Evolutionary conservation across 2,888 invertebrate species (phyloP), one percentile per base, ranked within the genome.

Genomic region (Patella pellucida): DNA sequence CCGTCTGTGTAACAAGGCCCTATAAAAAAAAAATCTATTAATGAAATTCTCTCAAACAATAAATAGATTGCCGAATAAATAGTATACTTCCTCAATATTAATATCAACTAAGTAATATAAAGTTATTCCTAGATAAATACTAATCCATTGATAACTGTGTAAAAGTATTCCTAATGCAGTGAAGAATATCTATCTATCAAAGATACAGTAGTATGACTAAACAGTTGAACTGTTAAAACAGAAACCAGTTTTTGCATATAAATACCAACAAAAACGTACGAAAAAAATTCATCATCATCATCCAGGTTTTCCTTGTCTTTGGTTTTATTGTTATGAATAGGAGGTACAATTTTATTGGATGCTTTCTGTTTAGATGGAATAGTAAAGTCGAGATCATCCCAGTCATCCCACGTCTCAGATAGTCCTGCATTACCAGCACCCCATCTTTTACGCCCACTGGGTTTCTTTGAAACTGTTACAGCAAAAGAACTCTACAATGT

Each of bases 331-430:
- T 82, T 81, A 12, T 84, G 82, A 52, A 83, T 73, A 3, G 83
- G 83, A 27, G 79, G 74, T n/a, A 84, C 81, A 71, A 84, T 84
- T 54, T 85, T 85, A 14, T 83, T 79, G 27, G 76, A 79, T 27
- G 79, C 78, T 73, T 84, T 83, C 69, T 82, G 80, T 80, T 88
- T 88, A 62, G 78, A 84, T 1, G 84, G 84, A 3, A 84, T 78
- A 56, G 79, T 80, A 69, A 86, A 83, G 75, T 89, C 89, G 73
- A 89, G 82, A 74, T 89, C 89, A 71, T 88, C 87, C 81, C 85
- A 87, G 78, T 88, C 89, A 76, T 89, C 89, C 87, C 88, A 87
- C 14, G 87, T 87, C 76, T 89, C 88, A 0, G 86, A 85, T 50
- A 85, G 81, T 3, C 86, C 86, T 7, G 68, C 69, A 9, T 74